Evolutionary conservation across 1,140 invertebrate species (phyloP), one percentile per base, ranked within the genome.

Genomic region (Ptiloglossa arizonensis): DNA sequence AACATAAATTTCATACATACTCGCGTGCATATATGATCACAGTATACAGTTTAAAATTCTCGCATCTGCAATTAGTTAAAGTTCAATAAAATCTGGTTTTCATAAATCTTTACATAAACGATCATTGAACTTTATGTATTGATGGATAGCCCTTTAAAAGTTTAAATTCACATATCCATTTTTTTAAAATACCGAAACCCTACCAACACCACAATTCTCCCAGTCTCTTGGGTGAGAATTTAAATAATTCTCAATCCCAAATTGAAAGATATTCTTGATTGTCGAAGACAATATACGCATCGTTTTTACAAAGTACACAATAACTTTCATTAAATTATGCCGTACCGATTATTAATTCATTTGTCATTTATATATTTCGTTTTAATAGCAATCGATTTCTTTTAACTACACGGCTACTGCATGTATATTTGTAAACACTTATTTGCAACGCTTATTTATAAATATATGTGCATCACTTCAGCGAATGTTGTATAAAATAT

Each of bases 241-340:
- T 60, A 22, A 29, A 27, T 32, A 4, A 62, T 62, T 62, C 56
- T 72, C 41, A 27, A 72, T 62, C 69, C 57, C 41, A 48, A 71
- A 27, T 41, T 60, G 24, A 27, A 48, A 64, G 6, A 17, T 46
- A 64, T 6, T 19, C 11, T n/a, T 11, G 27, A 22, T n/a, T 60
- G 0, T n/a, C 9, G 24, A 60, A 15, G 19, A n/a, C 29, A 9
- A n/a, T 60, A 59, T n/a, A 38, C 17, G 35, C 6, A 29, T 60
- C 22, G 24, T 59, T 59, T 35, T 35, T 35, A 56, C 0, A 27
- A 22, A 27, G 5, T 22, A 54, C 8, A 24, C 56, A 59, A 17
- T 1, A 32, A 0, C 27, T 17, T 19, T 13, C 13, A 57, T 9
- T 5, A 8, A 54, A 27, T 54, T 38, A 35, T 54, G 1, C 5